phyloP scores from a whole-genome alignment of 2,888 invertebrate species.

The Chydorus sphaericus region DNA sequence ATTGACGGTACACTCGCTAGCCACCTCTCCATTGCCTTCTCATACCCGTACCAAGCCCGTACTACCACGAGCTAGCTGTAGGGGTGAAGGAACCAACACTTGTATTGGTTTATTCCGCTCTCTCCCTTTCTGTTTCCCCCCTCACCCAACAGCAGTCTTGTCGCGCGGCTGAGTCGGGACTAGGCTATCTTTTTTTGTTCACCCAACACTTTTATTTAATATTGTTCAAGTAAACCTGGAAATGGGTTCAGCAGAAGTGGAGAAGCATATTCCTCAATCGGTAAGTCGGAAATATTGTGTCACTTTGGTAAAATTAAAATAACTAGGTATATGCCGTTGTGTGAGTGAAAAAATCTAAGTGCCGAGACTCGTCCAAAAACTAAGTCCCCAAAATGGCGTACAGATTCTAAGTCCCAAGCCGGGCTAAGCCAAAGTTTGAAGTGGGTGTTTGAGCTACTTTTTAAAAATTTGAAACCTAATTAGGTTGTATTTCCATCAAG shows the following conservation, averaged over 20 bases:
- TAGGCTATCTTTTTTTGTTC: no score
- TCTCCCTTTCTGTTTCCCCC: no score
- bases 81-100: no score
- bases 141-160: no score
- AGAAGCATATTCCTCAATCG: slow-evolving; percentile 1
- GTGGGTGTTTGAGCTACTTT: neutral
- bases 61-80: no score
- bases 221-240: neutral
- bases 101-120: no score
- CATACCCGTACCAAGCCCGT: no score
- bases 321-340: neutral
- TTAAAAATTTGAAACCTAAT: neutral
- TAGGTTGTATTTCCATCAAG: neutral
- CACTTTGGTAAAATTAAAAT: neutral
- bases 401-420: slow-evolving; percentile 50
- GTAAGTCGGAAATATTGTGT: neutral
- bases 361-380: slow-evolving; percentile 21
- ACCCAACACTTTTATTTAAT: no score
- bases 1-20: no score
- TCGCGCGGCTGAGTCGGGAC: no score
- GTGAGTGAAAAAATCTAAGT: neutral
- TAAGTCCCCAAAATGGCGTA: slow-evolving; percentile 84
- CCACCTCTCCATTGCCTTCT: no score
- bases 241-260: slow-evolving; percentile 11
- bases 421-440: slow-evolving; percentile 25